Evolutionary conservation across 2,888 invertebrate species (phyloP).

Genomic region (Monochamus alternatus): DNA sequence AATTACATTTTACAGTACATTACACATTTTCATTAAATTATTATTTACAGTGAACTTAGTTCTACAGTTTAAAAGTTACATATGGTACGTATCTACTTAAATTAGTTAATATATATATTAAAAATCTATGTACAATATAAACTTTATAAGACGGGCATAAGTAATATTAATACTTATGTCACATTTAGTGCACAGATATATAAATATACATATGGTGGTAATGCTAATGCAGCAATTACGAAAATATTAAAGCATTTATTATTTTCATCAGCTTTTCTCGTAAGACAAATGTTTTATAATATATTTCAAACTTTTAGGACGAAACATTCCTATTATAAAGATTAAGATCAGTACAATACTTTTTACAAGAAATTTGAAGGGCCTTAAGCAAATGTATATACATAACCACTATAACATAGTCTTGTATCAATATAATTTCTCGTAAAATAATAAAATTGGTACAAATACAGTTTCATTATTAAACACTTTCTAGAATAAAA

Average conservation of each 20-base stretch:
- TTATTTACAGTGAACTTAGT: constrained; percentile 55
- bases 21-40: constrained; percentile 39
- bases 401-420: neutral
- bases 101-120: constrained; percentile 58
- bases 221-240: constrained; percentile 42
- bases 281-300: too few species aligned
- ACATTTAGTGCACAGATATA: constrained; percentile 56
- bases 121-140: constrained; percentile 64
- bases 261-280: constrained; percentile 4
- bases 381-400: neutral
- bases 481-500: neutral
- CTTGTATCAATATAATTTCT: too few species aligned
- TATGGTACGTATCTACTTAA: constrained; percentile 40
- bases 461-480: neutral
- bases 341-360: too few species aligned
- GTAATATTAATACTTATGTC: constrained; percentile 48
- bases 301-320: too few species aligned
- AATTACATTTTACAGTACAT: constrained; percentile 28
- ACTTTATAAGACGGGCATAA: constrained; percentile 54
- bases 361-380: too few species aligned
- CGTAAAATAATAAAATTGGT: too few species aligned
- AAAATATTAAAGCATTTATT: constrained; percentile 30
- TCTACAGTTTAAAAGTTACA: constrained; percentile 45
- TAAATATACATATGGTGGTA: constrained; percentile 58
- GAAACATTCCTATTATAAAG: too few species aligned